Conservation (phyloP, 2,113 vertebrate species). For the Eudyptes chrysolophus region DNA sequence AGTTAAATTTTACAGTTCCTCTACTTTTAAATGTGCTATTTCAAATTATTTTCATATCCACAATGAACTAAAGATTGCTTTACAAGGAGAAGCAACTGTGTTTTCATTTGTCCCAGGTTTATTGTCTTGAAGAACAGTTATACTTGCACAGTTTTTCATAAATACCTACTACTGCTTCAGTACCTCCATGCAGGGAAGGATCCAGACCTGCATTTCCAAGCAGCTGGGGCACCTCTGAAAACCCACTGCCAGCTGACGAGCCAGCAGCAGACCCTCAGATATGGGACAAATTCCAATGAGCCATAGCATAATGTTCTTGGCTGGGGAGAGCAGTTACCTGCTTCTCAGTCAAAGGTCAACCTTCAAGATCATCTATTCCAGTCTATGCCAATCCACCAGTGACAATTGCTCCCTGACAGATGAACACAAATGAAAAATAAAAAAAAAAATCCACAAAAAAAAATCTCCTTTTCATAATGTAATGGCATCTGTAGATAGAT, state of each 20-base stretch:
- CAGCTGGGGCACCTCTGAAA: neutral
- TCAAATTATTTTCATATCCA: neutral
- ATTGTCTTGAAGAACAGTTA: neutral
- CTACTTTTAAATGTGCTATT: neutral
- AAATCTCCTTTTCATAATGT: neutral
- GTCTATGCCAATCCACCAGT: neutral
- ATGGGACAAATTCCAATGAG: neutral
- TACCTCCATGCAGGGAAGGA: neutral
- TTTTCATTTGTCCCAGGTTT: neutral
- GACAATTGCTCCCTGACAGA: neutral
- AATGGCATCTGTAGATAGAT: neutral
- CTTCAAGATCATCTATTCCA: neutral
- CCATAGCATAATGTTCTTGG: neutral
- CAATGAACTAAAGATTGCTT: neutral
- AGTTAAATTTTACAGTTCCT: neutral
- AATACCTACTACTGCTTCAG: neutral
- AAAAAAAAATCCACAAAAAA: neutral
- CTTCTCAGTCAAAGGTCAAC: neutral
- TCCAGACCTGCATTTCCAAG: neutral
- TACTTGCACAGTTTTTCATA: neutral
- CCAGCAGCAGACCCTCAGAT: neutral
- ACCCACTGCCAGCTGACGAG: neutral
- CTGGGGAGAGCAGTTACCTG: neutral
- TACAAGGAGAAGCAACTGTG: neutral
- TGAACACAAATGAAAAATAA: neutral